Evolutionary conservation across 2,797 vertebrate species (phyloP).

Genomic region (Diceros bicornis): DNA sequence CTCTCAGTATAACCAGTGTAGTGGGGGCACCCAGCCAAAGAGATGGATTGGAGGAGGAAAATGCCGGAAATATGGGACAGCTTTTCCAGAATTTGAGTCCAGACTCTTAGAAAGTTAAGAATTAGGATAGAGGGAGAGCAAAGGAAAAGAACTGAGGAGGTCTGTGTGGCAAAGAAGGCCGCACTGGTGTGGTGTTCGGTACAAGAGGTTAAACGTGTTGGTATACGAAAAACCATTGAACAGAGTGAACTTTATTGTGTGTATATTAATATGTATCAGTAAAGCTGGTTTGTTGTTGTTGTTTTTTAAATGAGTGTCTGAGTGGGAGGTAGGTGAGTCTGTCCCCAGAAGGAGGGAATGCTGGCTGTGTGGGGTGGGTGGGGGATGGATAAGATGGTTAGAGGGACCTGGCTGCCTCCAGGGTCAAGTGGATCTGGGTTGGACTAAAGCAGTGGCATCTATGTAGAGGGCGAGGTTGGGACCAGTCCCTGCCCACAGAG

Average conservation of each 20-base stretch:
- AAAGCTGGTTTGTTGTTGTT: neutral
- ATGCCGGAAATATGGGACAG: constrained; percentile 11
- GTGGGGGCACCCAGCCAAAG: neutral
- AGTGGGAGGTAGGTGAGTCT: neutral
- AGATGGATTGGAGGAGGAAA: constrained; percentile 8
- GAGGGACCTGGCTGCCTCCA: neutral
- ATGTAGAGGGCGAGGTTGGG: neutral
- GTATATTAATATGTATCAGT: neutral
- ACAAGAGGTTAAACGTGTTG: neutral
- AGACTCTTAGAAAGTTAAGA: neutral
- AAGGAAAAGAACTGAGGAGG: neutral
- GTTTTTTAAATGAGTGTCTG: neutral
- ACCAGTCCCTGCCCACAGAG: neutral
- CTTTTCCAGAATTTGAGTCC: constrained; percentile 2
- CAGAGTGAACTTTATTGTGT: neutral
- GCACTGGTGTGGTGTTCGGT: neutral
- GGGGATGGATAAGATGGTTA: neutral
- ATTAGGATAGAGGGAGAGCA: neutral
- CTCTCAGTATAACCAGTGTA: neutral
- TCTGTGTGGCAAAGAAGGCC: neutral
- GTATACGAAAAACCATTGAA: neutral
- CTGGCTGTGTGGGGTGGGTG: neutral
- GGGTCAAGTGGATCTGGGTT: neutral
- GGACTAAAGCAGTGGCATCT: neutral
- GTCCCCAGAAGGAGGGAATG: neutral